These are phyloP conservation scores for Sporophila hypoxantha DNA, from an alignment of 2,113 vertebrate species.

Conservation along the genomic window DNA sequence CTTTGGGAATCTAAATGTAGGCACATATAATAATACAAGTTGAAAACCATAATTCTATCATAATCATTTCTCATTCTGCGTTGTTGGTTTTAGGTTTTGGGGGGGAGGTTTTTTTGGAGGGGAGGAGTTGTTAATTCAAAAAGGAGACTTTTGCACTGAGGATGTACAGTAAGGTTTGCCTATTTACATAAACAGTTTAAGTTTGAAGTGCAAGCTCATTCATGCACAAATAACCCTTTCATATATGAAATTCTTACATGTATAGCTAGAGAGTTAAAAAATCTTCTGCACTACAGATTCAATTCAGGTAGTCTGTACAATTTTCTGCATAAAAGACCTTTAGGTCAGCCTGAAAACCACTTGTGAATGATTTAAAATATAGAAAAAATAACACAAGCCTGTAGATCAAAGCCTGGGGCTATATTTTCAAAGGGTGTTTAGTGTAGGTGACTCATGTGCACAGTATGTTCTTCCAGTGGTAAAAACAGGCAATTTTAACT, in stretches of 20 bases:
- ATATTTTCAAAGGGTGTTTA: constrained; percentile 11
- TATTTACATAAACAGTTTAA: constrained; percentile 71
- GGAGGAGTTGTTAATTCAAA: constrained; percentile 29
- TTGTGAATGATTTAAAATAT: constrained; percentile 45
- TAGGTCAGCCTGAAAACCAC: constrained; percentile 42
- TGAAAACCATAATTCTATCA: constrained; percentile 68
- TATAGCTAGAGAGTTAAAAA: constrained; percentile 51
- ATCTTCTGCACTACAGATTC: constrained; percentile 50
- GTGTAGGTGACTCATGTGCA: not conserved
- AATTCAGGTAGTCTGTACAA: constrained; percentile 53
- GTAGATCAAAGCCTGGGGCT: constrained; percentile 26
- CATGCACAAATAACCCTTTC: constrained; percentile 61
- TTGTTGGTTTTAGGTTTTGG: not conserved
- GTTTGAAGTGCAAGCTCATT: constrained; percentile 53
- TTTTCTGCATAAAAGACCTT: constrained; percentile 61
- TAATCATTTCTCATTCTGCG: constrained; percentile 65
- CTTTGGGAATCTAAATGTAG: constrained; percentile 74
- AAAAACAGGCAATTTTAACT: constrained; percentile 21
- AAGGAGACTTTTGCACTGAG: constrained; percentile 46
- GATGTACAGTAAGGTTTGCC: constrained; percentile 34
- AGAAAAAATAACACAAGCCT: constrained; percentile 24
- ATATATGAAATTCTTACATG: constrained; percentile 39
- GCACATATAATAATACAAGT: constrained; percentile 52
- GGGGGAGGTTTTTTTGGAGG: not conserved
- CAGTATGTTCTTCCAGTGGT: not conserved